Conservation (phyloP, 2,797 vertebrate genomes). For the Sebastes oblongus region DNA sequence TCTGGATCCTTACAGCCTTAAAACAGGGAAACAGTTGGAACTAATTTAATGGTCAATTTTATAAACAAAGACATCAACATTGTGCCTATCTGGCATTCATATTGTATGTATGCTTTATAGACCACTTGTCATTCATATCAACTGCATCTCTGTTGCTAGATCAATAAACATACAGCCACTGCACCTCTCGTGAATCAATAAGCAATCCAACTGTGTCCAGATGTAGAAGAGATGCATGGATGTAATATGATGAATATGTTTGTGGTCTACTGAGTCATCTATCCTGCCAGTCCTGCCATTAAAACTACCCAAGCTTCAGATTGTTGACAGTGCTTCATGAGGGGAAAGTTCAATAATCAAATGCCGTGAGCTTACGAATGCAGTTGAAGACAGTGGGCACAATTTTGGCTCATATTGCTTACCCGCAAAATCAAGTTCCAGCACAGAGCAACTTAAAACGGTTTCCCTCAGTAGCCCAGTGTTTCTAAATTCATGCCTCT, state of each 20-base stretch:
- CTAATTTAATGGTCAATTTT: slow-evolving; percentile 5
- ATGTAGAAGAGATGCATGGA: not conserved
- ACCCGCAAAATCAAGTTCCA: not conserved
- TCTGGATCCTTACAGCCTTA: not conserved
- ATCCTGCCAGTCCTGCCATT: not conserved
- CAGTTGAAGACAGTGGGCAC: not conserved
- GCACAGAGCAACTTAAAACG: not conserved
- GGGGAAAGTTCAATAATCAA: not conserved
- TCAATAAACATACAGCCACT: not conserved
- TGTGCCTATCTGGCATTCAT: not conserved
- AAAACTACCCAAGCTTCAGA: not conserved
- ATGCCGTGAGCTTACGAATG: not conserved
- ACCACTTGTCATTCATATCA: slow-evolving; percentile 4
- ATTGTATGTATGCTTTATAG: not conserved
- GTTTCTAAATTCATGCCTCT: slow-evolving; percentile 14
- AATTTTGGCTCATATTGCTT: not conserved
- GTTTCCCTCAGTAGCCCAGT: not conserved
- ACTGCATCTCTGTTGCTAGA: not conserved
- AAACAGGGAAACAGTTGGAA: not conserved
- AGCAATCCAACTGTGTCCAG: not conserved
- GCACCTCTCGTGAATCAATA: slow-evolving; percentile 22
- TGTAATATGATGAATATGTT: not conserved
- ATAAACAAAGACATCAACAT: not conserved
- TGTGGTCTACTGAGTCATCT: slow-evolving; percentile 6
- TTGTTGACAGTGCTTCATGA: not conserved